These are phyloP conservation scores for Erannis defoliaria DNA, from an alignment of 2,888 invertebrate genomes.

Conservation along the genomic window DNA sequence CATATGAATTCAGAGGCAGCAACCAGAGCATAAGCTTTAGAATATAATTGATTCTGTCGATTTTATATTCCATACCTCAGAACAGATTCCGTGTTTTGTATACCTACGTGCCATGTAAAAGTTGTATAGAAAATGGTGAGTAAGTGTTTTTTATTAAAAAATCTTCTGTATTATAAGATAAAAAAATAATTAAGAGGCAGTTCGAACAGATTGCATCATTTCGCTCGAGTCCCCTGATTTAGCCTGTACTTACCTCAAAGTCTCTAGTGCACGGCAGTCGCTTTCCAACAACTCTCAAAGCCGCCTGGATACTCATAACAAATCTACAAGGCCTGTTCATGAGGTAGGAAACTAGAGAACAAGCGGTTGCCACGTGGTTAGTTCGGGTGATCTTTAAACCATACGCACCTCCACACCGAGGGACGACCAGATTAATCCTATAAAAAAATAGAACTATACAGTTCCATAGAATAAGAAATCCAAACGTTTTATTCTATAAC, in stretches of 20 bases:
- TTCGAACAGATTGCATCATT: too few species aligned
- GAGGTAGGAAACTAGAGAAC: slow-evolving; percentile 89
- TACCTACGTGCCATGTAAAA: too few species aligned
- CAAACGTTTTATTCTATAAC: too few species aligned
- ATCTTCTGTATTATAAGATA: background rate
- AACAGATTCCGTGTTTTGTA: too few species aligned
- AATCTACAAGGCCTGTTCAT: slow-evolving; percentile 90
- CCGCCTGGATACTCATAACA: slow-evolving; percentile 89
- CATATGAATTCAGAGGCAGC: too few species aligned
- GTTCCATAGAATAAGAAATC: too few species aligned
- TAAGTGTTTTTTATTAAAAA: background rate
- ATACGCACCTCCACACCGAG: slow-evolving; percentile 87
- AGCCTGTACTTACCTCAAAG: slow-evolving; percentile 85
- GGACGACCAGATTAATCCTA: slow-evolving; percentile 64
- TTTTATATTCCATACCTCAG: too few species aligned
- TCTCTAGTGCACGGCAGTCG: slow-evolving; percentile 87
- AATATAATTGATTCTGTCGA: too few species aligned
- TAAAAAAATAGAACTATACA: background rate
- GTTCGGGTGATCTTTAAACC: slow-evolving; percentile 90
- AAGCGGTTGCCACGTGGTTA: slow-evolving; percentile 86
- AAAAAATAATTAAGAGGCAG: too few species aligned
- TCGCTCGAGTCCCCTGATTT: too few species aligned
- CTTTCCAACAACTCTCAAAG: slow-evolving; percentile 90
- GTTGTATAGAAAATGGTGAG: too few species aligned
- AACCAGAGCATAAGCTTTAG: too few species aligned